Percentiles rank a stretch among this genome's conserved stretches.
phyloP scores from a whole-genome alignment of 2,113 vertebrate species.

The Antechinus flavipes region DNA sequence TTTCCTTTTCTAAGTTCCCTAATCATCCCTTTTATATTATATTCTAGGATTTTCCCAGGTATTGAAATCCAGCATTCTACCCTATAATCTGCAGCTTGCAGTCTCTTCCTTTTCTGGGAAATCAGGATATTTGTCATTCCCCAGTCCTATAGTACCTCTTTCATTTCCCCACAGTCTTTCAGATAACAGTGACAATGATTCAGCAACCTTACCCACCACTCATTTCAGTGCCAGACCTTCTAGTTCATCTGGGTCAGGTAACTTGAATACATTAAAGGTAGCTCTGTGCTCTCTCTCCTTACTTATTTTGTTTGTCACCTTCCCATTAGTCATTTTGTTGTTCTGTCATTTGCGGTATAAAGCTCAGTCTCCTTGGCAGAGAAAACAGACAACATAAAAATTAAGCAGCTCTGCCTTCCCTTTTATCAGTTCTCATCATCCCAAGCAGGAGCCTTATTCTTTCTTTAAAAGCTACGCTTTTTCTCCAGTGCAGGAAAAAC shows the following conservation, averaged over 20 bases:
- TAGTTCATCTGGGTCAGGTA: neutral
- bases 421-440: neutral
- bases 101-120: neutral
- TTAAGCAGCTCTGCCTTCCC: neutral
- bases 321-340: neutral
- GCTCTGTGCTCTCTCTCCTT: accelerated
- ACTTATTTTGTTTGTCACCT: neutral
- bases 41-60: neutral
- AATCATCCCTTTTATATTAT: neutral
- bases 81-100: neutral
- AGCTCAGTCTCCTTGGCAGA: neutral
- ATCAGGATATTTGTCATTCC: neutral
- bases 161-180: neutral
- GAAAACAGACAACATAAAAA: neutral
- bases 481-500: neutral
- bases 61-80: neutral
- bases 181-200: neutral
- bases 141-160: neutral
- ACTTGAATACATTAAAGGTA: neutral
- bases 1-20: neutral
- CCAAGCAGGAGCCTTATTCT: neutral
- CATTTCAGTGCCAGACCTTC: neutral
- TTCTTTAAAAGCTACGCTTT: neutral
- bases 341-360: neutral
- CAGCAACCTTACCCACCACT: neutral